phyloP scores from a whole-genome alignment of 2,888 invertebrate species.

The Andricus curvator region DNA sequence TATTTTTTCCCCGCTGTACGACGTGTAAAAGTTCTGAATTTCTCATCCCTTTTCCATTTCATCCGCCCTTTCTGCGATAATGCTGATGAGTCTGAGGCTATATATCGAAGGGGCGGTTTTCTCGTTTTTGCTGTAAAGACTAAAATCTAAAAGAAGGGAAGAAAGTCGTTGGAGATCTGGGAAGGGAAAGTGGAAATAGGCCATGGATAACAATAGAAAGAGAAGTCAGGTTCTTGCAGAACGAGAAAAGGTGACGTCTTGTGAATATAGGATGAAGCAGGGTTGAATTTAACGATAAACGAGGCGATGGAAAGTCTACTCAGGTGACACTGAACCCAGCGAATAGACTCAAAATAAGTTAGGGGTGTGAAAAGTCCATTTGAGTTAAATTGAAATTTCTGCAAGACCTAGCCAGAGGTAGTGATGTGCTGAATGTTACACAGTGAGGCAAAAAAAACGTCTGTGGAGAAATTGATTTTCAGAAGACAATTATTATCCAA shows the following conservation, averaged over 20 bases:
- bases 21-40: too few relatives aligned
- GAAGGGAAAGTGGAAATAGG: slow-evolving; percentile 16
- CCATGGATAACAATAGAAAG: slow-evolving; percentile 31
- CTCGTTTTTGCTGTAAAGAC: slow-evolving; percentile 40
- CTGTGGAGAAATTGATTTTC: too few relatives aligned
- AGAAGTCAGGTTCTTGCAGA: slow-evolving; percentile 39
- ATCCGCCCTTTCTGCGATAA: slow-evolving; percentile 8
- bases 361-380: not conserved
- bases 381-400: too few relatives aligned
- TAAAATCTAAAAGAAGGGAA: slow-evolving; percentile 46
- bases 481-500: too few relatives aligned
- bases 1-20: too few relatives aligned
- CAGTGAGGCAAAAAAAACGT: too few relatives aligned
- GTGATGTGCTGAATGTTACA: too few relatives aligned
- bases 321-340: not conserved
- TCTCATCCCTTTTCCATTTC: too few relatives aligned
- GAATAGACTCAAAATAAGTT: not conserved
- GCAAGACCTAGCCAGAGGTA: too few relatives aligned
- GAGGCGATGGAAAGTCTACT: slow-evolving; percentile 66
- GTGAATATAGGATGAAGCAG: slow-evolving; percentile 70
- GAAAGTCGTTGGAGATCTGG: slow-evolving; percentile 45
- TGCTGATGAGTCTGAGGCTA: not conserved
- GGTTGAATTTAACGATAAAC: slow-evolving; percentile 70
- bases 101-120: slow-evolving; percentile 1
- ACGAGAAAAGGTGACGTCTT: slow-evolving; percentile 62